Conservation (phyloP, 2,113 vertebrate species). For the Oxyruncus cristatus region DNA sequence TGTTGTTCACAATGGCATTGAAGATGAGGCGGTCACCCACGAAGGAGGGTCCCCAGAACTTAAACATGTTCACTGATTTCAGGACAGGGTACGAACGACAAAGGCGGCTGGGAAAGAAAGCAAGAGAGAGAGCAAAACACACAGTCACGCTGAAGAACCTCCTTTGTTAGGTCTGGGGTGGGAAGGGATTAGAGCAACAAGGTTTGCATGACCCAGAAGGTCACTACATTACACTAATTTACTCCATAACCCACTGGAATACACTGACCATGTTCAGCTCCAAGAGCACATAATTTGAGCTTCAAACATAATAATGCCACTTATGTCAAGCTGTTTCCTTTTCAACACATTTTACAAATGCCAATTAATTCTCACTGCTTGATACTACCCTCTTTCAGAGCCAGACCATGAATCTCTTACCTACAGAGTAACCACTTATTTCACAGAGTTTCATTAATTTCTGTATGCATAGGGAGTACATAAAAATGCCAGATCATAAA, state of each 20-base stretch:
- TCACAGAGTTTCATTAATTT: not conserved
- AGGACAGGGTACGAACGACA: conserved; percentile 64
- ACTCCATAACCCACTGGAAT: not conserved
- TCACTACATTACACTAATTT: not conserved
- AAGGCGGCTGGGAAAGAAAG: conserved; percentile 64
- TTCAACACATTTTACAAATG: not conserved
- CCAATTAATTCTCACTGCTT: conserved; percentile 10
- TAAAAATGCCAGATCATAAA: not conserved
- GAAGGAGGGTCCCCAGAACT: conserved; percentile 78
- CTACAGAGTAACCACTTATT: not conserved
- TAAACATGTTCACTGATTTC: conserved; percentile 81
- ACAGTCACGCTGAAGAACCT: not conserved
- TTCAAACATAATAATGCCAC: not conserved
- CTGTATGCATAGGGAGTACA: not conserved
- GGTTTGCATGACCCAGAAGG: not conserved
- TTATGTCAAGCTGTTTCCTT: not conserved
- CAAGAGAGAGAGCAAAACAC: not conserved
- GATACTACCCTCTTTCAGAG: not conserved
- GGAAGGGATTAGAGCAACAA: not conserved
- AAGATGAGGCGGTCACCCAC: conserved; percentile 80
- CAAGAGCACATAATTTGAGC: not conserved
- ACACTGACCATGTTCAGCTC: not conserved
- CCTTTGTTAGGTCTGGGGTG: not conserved
- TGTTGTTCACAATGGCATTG: conserved; percentile 81
- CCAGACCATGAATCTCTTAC: not conserved